Evolutionary conservation across 2,113 vertebrate species (phyloP).

Genomic region (Brachionichthys hirsutus): DNA sequence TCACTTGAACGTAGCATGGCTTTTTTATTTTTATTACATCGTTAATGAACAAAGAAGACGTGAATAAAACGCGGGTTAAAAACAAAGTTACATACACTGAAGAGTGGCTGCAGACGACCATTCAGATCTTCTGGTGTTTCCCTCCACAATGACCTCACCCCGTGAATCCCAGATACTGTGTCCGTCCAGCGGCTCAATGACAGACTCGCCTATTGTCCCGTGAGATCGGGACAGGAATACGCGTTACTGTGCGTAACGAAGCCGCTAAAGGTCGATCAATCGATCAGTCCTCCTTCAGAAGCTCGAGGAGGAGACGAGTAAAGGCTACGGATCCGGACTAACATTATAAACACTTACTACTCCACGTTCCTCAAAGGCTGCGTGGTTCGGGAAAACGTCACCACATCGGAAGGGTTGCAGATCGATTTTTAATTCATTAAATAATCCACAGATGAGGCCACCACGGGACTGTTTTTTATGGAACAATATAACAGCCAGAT

Average conservation of each 20-base stretch:
- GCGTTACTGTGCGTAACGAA: not conserved
- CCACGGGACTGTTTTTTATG: constrained; percentile 29
- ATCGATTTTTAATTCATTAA: constrained; percentile 54
- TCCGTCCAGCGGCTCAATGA: constrained; percentile 12
- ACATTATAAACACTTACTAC: constrained; percentile 76
- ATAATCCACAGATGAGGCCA: constrained; percentile 32
- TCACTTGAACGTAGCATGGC: too few relatives aligned
- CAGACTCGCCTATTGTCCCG: too few relatives aligned
- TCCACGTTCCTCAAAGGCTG: constrained; percentile 71
- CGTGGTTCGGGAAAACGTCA: constrained; percentile 67
- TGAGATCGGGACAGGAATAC: too few relatives aligned
- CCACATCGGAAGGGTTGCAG: constrained; percentile 40
- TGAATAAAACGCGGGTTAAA: not conserved
- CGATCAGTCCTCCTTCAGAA: not conserved
- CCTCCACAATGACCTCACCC: constrained; percentile 74
- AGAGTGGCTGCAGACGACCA: constrained; percentile 9
- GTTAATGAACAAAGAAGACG: not conserved
- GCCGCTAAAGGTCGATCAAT: not conserved
- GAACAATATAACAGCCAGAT: constrained; percentile 38
- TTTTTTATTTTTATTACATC: not conserved
- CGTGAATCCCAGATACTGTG: constrained; percentile 11
- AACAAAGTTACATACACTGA: not conserved
- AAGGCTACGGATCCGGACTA: constrained; percentile 21
- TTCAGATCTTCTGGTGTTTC: constrained; percentile 55
- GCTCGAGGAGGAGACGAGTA: too few relatives aligned